Evolutionary conservation across 2,888 invertebrate species (phyloP), one percentile per base, ranked within the genome.

Genomic region (Temnothorax ravouxi): DNA sequence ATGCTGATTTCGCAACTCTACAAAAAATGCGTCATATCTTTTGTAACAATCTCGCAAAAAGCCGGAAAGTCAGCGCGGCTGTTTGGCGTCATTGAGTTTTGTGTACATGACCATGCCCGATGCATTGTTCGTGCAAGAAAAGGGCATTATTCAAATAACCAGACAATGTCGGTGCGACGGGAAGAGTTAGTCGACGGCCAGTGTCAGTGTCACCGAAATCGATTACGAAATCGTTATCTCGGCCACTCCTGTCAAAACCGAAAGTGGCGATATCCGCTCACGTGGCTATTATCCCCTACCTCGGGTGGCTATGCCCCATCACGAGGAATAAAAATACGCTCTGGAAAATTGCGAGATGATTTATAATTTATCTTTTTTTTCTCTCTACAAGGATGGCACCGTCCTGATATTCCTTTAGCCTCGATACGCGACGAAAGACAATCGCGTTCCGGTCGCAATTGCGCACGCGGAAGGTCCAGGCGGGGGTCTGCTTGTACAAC

Each of bases 61-160:
- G 25, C 79, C 79, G 81, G 81, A 41, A 79, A 79, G 11, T 62
- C 56, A 44, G 15, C n/a, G 21, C 66, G 66, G 8, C 76, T 41
- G n/a, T 44, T 25, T 11, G 54, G n/a, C 21, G 59, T 72, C 74
- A 79, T 71, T 79, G 74, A 84, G 84, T 85, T 50, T 92, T 90
- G 88, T 91, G 92, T 92, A 89, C 91, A 90, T 82, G 90, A 88
- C 89, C 90, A 90, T 92, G 90, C 88, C 88, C 84, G 81, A 84
- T 66, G 79, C 84, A 74, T 89, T 87, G 90, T 88, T 88, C 86
- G 83, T 86, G 91, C 90, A 91, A 92, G 91, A 89, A 67, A 79
- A 79, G 79, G 34, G 79, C 21, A 59, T 71, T 72, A 72, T 79
- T 79, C 2, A 47, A 59, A 56, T 44, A 56, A 29, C n/a, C 69